Base-by-base conservation (phyloP, 2,797 vertebrate species). In the Cetoscarus ocellatus region DNA sequence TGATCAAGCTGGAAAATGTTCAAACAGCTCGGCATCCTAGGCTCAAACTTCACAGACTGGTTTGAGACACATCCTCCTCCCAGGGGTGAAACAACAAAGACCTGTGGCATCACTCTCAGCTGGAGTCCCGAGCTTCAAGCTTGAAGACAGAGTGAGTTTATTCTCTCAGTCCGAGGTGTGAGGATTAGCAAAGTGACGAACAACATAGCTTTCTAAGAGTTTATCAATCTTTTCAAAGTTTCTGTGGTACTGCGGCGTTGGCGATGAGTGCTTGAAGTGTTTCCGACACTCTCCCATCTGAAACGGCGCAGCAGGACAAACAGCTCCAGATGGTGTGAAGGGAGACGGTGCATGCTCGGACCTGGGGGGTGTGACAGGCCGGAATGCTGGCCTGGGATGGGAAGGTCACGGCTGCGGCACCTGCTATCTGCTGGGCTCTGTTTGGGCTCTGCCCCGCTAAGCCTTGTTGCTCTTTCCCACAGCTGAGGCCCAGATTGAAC, bases 271-370 rank as follows among this genome's bases (percentile, higher is more conserved):
- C 56, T 54, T 75, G 62, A 77, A 92, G 90, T 73, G 65, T 80
- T 89, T 84, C 2, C 51, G 79, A 80, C 88, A 77, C 85, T 85
- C 71, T 57, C 62, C 52, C 17, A 40, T 86, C 73, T 72, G 77
- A 85, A 83, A 43, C 79, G 64, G 78, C 51, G 68, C 84, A 79
- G 75, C 74, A 44, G 82, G 61, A 86, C 89, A 66, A 83, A 79
- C 75, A 40, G 74, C 68, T 87, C 71, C 76, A 84, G 82, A 92
- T 90, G 92, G 92, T 93, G 93, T 92, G 73, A 66, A 77, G 78
- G 86, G 91, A 94, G 86, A 91, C 77, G 48, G 58, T 52, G 73
- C 91, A 91, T 75, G 79, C 77, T 52, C 2, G 18, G 68, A 66
- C 63, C 67, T 14, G 34, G 76, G 83, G 79, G 68, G 73, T 74